phyloP scores from a whole-genome alignment of 2,113 vertebrate genomes.

The Falcunculus frontatus region DNA sequence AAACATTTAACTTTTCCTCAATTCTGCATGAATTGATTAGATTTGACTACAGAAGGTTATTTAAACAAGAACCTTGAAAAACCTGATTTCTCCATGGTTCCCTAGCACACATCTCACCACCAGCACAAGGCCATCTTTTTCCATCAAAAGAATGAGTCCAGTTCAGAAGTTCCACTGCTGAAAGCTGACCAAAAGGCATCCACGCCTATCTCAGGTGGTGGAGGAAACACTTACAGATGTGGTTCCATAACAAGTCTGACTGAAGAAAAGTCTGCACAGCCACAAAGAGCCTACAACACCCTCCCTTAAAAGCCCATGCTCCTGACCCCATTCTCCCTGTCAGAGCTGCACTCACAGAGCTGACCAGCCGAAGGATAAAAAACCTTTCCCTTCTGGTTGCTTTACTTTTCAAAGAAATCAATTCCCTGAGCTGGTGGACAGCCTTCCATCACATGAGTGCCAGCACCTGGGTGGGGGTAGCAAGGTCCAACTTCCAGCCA shows the following conservation, averaged over 20 bases:
- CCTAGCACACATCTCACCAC: not conserved
- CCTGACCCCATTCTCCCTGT: not conserved
- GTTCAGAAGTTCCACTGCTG: not conserved
- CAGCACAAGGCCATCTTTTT: not conserved
- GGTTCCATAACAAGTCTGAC: not conserved
- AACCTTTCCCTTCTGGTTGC: not conserved
- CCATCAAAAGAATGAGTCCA: accelerated
- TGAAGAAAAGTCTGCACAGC: not conserved
- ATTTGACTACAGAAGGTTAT: not conserved
- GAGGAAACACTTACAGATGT: not conserved
- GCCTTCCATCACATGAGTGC: not conserved
- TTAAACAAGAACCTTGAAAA: not conserved
- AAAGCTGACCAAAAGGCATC: not conserved
- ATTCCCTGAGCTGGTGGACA: not conserved
- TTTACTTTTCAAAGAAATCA: not conserved
- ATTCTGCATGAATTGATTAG: not conserved
- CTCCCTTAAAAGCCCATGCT: not conserved
- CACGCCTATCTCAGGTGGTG: accelerated
- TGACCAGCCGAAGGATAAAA: accelerated
- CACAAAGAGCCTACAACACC: not conserved
- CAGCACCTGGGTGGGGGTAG: not conserved
- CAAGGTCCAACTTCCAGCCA: not conserved
- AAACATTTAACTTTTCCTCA: not conserved
- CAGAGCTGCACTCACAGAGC: not conserved
- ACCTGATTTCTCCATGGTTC: not conserved